Evolutionary conservation across 2,797 vertebrate species (phyloP).

Genomic region (Malurus leucopterus): DNA sequence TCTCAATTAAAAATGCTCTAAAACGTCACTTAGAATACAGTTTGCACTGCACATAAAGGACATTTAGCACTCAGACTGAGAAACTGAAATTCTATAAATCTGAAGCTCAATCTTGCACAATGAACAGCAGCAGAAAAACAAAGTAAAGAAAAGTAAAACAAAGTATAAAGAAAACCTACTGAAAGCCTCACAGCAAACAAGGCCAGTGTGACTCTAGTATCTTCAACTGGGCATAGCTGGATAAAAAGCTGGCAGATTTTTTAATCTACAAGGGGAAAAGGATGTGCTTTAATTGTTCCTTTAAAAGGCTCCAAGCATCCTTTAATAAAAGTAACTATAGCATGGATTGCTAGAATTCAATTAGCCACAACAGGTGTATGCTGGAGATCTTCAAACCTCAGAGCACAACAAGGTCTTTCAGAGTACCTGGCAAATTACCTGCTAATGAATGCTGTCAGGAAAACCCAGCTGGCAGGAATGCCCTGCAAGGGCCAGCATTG

Average conservation of each 20-base stretch:
- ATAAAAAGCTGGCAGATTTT: not conserved
- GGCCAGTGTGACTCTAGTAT: not conserved
- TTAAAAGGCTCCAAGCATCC: not conserved
- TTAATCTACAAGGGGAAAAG: not conserved
- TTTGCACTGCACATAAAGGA: not conserved
- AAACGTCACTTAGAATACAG: not conserved
- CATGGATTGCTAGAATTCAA: constrained; percentile 23
- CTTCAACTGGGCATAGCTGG: not conserved
- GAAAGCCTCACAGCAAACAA: not conserved
- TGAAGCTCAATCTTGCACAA: not conserved
- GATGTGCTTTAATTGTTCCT: not conserved
- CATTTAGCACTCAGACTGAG: accelerated
- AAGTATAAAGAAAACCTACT: not conserved
- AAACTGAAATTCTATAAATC: not conserved
- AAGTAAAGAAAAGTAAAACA: not conserved
- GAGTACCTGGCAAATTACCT: constrained; percentile 2
- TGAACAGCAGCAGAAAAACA: not conserved
- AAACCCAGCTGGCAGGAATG: not conserved
- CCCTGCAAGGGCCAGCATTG: not conserved
- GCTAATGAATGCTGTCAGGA: constrained; percentile 9
- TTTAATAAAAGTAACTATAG: not conserved
- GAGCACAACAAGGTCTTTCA: not conserved
- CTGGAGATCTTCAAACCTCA: not conserved
- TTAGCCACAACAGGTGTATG: not conserved
- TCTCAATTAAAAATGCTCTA: not conserved